Conservation (phyloP, 2,888 invertebrate species). For the Heteromyza rotundicornis region DNA sequence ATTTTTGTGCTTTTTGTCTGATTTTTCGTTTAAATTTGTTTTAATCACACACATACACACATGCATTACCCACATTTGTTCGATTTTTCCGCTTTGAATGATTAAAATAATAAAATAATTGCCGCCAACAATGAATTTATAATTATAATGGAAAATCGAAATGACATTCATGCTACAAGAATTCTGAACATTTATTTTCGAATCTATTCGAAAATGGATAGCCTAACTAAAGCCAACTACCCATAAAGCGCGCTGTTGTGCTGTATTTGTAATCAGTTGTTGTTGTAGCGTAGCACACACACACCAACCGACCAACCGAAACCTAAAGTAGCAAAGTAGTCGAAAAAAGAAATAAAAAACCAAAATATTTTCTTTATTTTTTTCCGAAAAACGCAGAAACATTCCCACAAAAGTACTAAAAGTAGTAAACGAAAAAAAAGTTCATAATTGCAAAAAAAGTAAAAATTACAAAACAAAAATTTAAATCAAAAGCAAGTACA, state of each 20-base stretch:
- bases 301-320: too few species aligned
- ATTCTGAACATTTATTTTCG: not conserved
- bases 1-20: not conserved
- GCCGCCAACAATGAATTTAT: not conserved
- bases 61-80: not conserved
- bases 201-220: not conserved
- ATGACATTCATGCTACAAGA: conserved; percentile 11
- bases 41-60: not conserved
- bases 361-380: conserved; percentile 13
- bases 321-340: not conserved
- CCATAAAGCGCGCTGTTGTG: conserved; percentile 10
- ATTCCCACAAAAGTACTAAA: conserved; percentile 44
- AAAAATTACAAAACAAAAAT: conserved; percentile 18
- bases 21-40: not conserved
- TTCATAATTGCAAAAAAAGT: conserved; percentile 32
- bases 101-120: not conserved
- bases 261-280: conserved; percentile 25
- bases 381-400: conserved; percentile 40
- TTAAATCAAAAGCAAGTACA: conserved; percentile 10
- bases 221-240: not conserved
- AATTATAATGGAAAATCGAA: not conserved
- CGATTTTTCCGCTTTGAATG: not conserved
- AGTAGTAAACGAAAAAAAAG: conserved; percentile 34
- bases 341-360: not conserved
- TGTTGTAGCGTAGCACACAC: conserved; percentile 26